These are phyloP conservation scores for Aromia moschata DNA, from an alignment of 2,888 invertebrate species.

Conservation along the genomic window DNA sequence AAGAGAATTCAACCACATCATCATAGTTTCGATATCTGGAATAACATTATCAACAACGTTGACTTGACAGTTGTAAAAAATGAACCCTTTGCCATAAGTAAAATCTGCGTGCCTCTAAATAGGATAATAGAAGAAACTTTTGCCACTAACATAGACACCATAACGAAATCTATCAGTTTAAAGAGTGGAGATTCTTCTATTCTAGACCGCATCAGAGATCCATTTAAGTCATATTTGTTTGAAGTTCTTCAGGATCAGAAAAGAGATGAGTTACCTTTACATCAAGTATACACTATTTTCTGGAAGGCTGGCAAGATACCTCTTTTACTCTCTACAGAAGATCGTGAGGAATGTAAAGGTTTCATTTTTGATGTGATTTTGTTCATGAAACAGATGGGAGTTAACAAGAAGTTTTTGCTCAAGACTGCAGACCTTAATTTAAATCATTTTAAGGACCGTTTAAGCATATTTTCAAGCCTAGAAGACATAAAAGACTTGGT, in stretches of 20 bases:
- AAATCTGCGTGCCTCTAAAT: conserved; percentile 36
- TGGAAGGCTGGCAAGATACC: conserved; percentile 46
- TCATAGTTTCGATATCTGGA: conserved; percentile 38
- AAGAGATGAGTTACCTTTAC: conserved; percentile 33
- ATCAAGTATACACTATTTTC: conserved; percentile 40
- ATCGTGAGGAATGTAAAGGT: conserved; percentile 34
- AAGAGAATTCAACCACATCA: conserved; percentile 25
- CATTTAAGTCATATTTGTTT: conserved; percentile 40
- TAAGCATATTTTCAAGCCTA: conserved; percentile 39
- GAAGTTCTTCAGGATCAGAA: conserved; percentile 36
- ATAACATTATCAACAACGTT: conserved; percentile 34
- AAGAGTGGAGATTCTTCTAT: conserved; percentile 9
- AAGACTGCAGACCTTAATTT: conserved; percentile 35
- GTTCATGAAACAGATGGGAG: conserved; percentile 39
- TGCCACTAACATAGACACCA: conserved; percentile 22
- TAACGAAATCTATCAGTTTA: conserved; percentile 31
- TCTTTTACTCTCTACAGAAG: conserved; percentile 34
- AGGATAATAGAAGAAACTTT: conserved; percentile 31
- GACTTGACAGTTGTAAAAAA: conserved; percentile 40
- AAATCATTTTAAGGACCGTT: conserved; percentile 25
- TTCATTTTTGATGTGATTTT: conserved; percentile 39
- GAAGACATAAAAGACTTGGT: conserved; percentile 37
- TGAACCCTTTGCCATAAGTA: conserved; percentile 31
- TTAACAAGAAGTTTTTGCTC: conserved; percentile 40
- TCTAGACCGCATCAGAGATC: conserved; percentile 22